Evolutionary conservation across 2,797 vertebrate species (phyloP).

Genomic region (Helarctos malayanus): DNA sequence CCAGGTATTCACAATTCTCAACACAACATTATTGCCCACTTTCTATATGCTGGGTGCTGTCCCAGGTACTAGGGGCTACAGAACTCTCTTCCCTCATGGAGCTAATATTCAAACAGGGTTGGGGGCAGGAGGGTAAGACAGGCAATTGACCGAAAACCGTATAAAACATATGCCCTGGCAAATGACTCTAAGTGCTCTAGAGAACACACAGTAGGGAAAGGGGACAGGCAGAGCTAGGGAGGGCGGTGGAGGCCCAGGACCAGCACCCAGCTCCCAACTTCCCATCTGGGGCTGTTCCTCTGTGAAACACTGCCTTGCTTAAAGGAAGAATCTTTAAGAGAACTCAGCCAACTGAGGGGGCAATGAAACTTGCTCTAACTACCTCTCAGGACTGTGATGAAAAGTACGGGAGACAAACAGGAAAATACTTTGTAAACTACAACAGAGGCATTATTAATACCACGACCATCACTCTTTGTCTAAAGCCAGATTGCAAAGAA

Average conservation of each 20-base stretch:
- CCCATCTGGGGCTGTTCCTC: not conserved
- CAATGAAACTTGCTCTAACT: not conserved
- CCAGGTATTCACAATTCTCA: not conserved
- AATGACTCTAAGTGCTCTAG: not conserved
- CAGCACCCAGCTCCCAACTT: not conserved
- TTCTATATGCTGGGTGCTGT: not conserved
- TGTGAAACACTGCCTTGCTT: not conserved
- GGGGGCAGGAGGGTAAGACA: not conserved
- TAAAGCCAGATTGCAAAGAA: not conserved
- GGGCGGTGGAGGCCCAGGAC: not conserved
- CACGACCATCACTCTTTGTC: not conserved
- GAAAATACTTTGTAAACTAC: not conserved
- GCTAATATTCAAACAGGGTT: not conserved
- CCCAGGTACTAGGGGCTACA: not conserved
- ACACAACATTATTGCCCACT: not conserved
- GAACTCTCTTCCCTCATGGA: not conserved
- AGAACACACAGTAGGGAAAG: not conserved
- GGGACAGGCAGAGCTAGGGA: not conserved
- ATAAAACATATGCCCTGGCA: not conserved
- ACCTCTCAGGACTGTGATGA: not conserved
- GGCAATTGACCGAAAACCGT: not conserved
- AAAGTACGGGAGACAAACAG: slow-evolving; percentile 2
- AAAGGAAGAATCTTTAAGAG: slow-evolving; percentile 16
- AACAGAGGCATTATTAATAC: not conserved
- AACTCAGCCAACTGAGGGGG: not conserved